Evolutionary conservation across 2,113 vertebrate species (phyloP).

Genomic region (Ursus arctos): DNA sequence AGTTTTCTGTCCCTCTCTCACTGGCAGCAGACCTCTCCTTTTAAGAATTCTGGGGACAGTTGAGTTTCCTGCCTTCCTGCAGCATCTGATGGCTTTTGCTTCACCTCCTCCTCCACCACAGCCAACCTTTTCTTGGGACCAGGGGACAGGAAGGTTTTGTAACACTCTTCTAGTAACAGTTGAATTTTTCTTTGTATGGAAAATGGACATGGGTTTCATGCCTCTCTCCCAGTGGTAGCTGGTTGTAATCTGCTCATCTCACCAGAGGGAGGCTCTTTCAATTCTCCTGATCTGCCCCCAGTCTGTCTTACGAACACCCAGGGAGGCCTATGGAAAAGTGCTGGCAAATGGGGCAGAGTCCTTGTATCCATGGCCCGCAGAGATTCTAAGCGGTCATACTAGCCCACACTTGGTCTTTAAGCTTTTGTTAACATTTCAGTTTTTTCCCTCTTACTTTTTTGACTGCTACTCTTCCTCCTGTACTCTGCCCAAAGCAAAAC

Average conservation of each 20-base stretch:
- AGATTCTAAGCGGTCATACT: not conserved
- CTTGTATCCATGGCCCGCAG: not conserved
- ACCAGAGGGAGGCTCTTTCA: not conserved
- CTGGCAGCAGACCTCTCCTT: not conserved
- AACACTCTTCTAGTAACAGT: not conserved
- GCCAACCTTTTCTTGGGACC: not conserved
- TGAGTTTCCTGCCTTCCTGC: not conserved
- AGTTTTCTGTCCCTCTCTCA: not conserved
- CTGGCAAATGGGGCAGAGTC: not conserved
- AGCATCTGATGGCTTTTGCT: not conserved
- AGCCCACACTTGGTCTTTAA: not conserved
- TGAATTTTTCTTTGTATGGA: not conserved
- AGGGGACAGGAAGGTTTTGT: not conserved
- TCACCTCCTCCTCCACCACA: not conserved
- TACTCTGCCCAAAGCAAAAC: not conserved
- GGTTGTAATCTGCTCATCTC: not conserved
- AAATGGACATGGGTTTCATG: not conserved
- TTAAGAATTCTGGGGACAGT: not conserved
- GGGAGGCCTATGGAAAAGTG: not conserved
- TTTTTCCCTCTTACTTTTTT: not conserved
- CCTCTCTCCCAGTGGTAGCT: not conserved
- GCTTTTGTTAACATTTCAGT: not conserved
- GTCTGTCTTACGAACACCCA: not conserved
- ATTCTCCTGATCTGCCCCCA: not conserved
- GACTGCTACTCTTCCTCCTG: not conserved